A percentile compares a stretch with the other conserved stretches of the same genome.
phyloP scores from a whole-genome alignment of 2,797 vertebrate genomes.

The Tenualosa ilisha region DNA sequence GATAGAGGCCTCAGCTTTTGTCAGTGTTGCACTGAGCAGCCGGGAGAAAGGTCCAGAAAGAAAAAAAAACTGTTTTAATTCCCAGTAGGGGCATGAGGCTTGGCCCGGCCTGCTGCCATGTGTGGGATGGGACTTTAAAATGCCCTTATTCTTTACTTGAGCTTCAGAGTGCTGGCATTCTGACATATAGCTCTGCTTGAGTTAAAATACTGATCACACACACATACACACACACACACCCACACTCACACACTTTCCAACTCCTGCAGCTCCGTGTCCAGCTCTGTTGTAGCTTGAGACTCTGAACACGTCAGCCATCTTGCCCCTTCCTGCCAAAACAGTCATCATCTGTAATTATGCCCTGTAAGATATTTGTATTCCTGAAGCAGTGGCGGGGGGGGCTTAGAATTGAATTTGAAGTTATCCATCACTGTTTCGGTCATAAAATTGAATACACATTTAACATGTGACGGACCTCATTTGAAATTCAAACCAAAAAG shows the following conservation, averaged over 20 bases:
- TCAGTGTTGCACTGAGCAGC: slow-evolving; percentile 23
- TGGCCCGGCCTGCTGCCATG: neutral
- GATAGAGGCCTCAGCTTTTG: slow-evolving; percentile 29
- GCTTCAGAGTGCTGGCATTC: neutral
- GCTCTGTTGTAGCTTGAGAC: neutral
- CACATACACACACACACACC: too few species aligned
- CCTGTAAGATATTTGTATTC: slow-evolving; percentile 36
- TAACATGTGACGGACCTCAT: slow-evolving; percentile 45
- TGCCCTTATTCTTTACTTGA: slow-evolving; percentile 28
- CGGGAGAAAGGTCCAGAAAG: slow-evolving; percentile 22
- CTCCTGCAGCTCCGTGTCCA: neutral
- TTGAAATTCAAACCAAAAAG: slow-evolving; percentile 43
- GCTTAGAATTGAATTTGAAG: slow-evolving; percentile 31
- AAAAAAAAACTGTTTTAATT: slow-evolving; percentile 30
- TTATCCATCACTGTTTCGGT: slow-evolving; percentile 37
- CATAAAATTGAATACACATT: slow-evolving; percentile 37
- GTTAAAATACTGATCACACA: too few species aligned
- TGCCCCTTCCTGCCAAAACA: slow-evolving; percentile 10
- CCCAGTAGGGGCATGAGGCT: slow-evolving; percentile 2
- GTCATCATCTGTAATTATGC: slow-evolving; percentile 37
- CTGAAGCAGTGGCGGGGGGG: slow-evolving; percentile 9
- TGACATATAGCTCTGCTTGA: neutral
- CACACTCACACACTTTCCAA: neutral
- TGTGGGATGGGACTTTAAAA: slow-evolving; percentile 32
- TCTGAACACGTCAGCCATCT: neutral